Evolutionary conservation across 1,140 invertebrate genomes (phyloP).

Genomic region (Charaxes varanes): DNA sequence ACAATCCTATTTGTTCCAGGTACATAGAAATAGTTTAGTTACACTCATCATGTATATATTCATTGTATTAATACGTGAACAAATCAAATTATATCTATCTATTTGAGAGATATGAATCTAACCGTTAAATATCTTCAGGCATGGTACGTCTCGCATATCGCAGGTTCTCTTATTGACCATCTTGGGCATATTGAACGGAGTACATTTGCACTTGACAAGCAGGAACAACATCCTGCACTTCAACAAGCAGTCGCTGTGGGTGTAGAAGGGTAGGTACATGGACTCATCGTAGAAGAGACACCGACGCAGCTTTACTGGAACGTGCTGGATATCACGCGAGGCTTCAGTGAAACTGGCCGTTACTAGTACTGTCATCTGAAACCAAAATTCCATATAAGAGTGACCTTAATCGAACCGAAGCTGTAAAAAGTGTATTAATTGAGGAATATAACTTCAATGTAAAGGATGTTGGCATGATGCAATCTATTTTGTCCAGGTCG

Average conservation of each 20-base stretch:
- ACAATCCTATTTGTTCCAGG: too few species aligned
- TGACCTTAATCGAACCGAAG: background rate
- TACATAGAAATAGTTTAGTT: too few species aligned
- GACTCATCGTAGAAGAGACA: conserved; percentile 71
- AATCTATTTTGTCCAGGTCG: too few species aligned
- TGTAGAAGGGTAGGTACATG: conserved; percentile 50
- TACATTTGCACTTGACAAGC: conserved; percentile 69
- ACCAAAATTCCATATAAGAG: too few species aligned
- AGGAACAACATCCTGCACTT: conserved; percentile 73
- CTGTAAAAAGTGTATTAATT: conserved; percentile 3
- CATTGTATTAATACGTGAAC: too few species aligned
- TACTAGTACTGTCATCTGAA: conserved; percentile 58
- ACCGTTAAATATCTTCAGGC: conserved; percentile 52
- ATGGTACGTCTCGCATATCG: conserved; percentile 55
- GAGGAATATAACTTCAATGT: too few species aligned
- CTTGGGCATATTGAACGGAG: conserved; percentile 73
- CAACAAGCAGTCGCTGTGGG: conserved; percentile 72
- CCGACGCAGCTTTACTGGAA: conserved; percentile 40
- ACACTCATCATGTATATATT: too few species aligned
- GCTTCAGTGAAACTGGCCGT: conserved; percentile 55
- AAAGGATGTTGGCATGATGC: too few species aligned
- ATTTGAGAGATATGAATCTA: too few species aligned
- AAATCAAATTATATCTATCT: too few species aligned
- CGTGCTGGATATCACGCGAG: conserved; percentile 60
- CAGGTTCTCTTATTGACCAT: conserved; percentile 57